These are phyloP conservation scores for Macrostomum lignano DNA, from an alignment of 1,140 invertebrate species.

Conservation along the genomic window DNA sequence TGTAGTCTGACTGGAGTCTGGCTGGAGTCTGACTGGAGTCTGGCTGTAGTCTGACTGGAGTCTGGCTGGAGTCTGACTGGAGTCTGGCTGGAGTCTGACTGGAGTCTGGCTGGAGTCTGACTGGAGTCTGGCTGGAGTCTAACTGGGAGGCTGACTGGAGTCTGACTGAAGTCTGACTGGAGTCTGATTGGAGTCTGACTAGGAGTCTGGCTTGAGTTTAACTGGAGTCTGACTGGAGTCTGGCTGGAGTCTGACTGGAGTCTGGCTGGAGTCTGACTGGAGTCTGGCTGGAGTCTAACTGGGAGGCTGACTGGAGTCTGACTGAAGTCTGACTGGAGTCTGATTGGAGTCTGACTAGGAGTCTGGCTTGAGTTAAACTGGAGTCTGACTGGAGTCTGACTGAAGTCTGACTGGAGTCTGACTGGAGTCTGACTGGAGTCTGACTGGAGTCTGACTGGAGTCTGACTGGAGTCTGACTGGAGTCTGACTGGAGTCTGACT, in stretches of 20 bases:
- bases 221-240: conserved; percentile 1
- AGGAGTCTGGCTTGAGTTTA: too few species aligned
- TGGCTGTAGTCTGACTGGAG: background rate
- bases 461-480: background rate
- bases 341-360: background rate
- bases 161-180: background rate
- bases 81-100: background rate
- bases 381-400: background rate
- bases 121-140: background rate
- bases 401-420: background rate
- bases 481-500: background rate
- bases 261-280: background rate
- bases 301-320: background rate
- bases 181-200: too few species aligned
- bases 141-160: too few species aligned
- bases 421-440: conserved; percentile 1
- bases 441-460: background rate
- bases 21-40: background rate
- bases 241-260: background rate
- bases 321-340: background rate
- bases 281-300: conserved; percentile 1
- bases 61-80: background rate
- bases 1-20: too few species aligned
- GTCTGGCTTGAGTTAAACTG: too few species aligned
- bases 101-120: conserved; percentile 1